Evolutionary conservation across 2,113 vertebrate species (phyloP).

Genomic region (Neomonachus schauinslandi): DNA sequence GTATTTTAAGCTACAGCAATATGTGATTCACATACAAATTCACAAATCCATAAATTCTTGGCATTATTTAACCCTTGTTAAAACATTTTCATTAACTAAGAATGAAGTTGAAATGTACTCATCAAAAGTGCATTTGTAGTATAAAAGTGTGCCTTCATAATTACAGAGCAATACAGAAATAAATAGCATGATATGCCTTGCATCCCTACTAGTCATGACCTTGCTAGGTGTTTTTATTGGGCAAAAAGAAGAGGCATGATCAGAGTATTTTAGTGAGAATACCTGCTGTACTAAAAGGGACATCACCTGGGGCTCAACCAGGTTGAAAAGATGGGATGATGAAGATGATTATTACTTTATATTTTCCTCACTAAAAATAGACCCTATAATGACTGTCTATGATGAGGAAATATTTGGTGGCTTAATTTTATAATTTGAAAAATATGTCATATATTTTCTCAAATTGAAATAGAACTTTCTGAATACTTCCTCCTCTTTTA

Average conservation of each 20-base stretch:
- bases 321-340: neutral
- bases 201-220: neutral
- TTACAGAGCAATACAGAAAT: neutral
- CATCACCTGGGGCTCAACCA: neutral
- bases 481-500: neutral
- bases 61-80: neutral
- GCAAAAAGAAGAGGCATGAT: neutral
- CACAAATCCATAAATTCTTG: neutral
- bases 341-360: neutral
- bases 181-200: neutral
- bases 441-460: neutral
- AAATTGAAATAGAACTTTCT: neutral
- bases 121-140: neutral
- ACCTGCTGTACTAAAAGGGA: neutral
- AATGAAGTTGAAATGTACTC: neutral
- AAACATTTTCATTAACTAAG: neutral
- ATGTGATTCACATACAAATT: neutral
- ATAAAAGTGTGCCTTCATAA: neutral
- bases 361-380: neutral
- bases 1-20: neutral
- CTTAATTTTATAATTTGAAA: neutral
- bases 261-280: neutral
- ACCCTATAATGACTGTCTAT: neutral
- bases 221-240: neutral
- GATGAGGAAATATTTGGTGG: neutral